Percentiles rank a stretch among this genome's conserved stretches.
Conservation (phyloP, 2,113 vertebrate species). For the Sylvilagus bachmani region DNA sequence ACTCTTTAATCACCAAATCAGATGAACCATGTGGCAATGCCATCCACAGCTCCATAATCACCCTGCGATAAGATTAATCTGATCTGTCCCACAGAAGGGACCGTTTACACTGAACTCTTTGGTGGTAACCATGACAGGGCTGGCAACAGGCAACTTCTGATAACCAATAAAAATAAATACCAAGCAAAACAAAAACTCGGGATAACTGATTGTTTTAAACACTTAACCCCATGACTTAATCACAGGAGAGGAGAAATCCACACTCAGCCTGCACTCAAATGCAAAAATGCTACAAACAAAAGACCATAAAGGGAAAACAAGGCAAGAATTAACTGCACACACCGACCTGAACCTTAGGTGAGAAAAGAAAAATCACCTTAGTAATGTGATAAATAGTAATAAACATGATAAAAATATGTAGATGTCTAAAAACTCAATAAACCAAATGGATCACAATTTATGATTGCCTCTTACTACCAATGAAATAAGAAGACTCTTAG, state of each 20-base stretch:
- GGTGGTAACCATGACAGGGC: not conserved
- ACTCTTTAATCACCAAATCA: constrained; percentile 72
- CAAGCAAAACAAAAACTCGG: not conserved
- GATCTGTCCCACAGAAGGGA: not conserved
- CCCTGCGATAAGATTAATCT: not conserved
- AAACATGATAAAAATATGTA: constrained; percentile 12
- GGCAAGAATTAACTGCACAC: not conserved
- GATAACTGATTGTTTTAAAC: not conserved
- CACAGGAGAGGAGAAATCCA: not conserved
- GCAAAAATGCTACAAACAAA: not conserved
- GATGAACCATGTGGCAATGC: constrained; percentile 34
- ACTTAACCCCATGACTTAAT: not conserved
- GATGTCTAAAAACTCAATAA: constrained; percentile 57
- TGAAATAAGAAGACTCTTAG: constrained; percentile 46
- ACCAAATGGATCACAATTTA: constrained; percentile 66
- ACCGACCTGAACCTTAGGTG: not conserved
- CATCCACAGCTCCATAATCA: not conserved
- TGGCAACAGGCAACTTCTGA: not conserved
- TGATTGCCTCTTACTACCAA: constrained; percentile 44
- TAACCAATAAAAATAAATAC: not conserved
- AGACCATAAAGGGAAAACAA: not conserved
- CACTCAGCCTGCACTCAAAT: not conserved
- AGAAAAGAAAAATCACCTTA: not conserved
- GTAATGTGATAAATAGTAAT: constrained; percentile 28
- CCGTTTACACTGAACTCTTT: not conserved